A percentile compares a stretch with the other conserved stretches of the same genome.
These are phyloP conservation scores for Holotrichia oblita DNA, from an alignment of 1,140 invertebrate species.

Conservation along the genomic window DNA sequence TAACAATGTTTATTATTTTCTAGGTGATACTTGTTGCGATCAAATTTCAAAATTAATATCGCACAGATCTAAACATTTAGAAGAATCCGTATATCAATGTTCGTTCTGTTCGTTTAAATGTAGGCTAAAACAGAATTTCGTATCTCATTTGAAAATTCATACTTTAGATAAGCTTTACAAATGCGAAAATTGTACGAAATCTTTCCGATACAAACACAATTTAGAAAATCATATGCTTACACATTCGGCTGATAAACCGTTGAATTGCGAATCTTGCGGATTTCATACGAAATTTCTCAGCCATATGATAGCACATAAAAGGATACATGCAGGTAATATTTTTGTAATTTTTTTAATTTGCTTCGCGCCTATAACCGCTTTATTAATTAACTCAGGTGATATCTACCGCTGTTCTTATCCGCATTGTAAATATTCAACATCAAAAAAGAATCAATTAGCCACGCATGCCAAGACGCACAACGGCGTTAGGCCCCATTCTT, in stretches of 20 bases:
- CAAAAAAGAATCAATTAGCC: slow-evolving; percentile 73
- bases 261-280: slow-evolving; percentile 70
- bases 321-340: slow-evolving; percentile 68
- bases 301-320: slow-evolving; percentile 72
- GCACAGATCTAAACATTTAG: slow-evolving; percentile 58
- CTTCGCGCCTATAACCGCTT: too few species aligned
- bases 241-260: slow-evolving; percentile 67
- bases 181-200: slow-evolving; percentile 59
- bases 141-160: slow-evolving; percentile 59
- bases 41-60: slow-evolving; percentile 58
- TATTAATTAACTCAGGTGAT: slow-evolving; percentile 56
- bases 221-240: slow-evolving; percentile 68
- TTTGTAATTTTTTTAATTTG: background rate
- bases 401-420: slow-evolving; percentile 67
- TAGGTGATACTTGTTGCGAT: slow-evolving; percentile 56
- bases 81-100: slow-evolving; percentile 59
- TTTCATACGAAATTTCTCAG: slow-evolving; percentile 75
- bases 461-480: slow-evolving; percentile 73
- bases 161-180: slow-evolving; percentile 58
- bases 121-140: slow-evolving; percentile 66
- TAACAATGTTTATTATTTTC: slow-evolving; percentile 36
- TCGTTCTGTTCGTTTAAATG: slow-evolving; percentile 65
- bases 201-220: slow-evolving; percentile 61
- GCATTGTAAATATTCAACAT: slow-evolving; percentile 72
- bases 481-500: slow-evolving; percentile 70